These are phyloP conservation scores for Phoebastria nigripes DNA, from an alignment of 2,797 vertebrate genomes.

Conservation along the genomic window DNA sequence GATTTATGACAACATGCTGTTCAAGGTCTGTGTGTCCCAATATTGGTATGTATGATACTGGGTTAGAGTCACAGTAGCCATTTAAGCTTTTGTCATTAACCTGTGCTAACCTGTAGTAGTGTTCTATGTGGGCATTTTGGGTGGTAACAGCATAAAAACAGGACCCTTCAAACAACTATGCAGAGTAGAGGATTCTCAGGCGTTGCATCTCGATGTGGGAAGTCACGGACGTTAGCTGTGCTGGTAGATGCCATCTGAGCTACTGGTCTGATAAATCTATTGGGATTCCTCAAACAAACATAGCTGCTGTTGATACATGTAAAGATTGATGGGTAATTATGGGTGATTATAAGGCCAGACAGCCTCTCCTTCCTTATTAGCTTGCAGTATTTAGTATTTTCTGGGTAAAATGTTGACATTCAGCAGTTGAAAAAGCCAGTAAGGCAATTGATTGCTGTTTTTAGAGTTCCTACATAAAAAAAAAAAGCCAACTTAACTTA, in stretches of 20 bases:
- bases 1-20: accelerated
- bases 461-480: constrained; percentile 25
- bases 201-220: accelerated
- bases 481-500: constrained; percentile 43
- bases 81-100: accelerated
- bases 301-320: not conserved
- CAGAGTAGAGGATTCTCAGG: not conserved
- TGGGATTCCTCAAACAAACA: not conserved
- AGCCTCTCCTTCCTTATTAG: constrained; percentile 31
- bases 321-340: constrained; percentile 29
- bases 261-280: not conserved
- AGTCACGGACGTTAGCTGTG: not conserved
- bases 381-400: constrained; percentile 45
- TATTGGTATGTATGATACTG: accelerated
- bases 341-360: constrained; percentile 31
- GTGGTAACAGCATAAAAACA: not conserved
- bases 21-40: not conserved
- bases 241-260: not conserved
- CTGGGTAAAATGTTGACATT: constrained; percentile 51
- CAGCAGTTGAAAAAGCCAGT: constrained; percentile 38
- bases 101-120: not conserved
- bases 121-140: not conserved
- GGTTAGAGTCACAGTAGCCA: not conserved
- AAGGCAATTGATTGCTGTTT: constrained; percentile 57
- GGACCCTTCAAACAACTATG: accelerated